A percentile compares a stretch with the other conserved stretches of the same genome.
These are phyloP conservation scores for Rhingia campestris DNA, from an alignment of 2,888 invertebrate species.

Conservation along the genomic window DNA sequence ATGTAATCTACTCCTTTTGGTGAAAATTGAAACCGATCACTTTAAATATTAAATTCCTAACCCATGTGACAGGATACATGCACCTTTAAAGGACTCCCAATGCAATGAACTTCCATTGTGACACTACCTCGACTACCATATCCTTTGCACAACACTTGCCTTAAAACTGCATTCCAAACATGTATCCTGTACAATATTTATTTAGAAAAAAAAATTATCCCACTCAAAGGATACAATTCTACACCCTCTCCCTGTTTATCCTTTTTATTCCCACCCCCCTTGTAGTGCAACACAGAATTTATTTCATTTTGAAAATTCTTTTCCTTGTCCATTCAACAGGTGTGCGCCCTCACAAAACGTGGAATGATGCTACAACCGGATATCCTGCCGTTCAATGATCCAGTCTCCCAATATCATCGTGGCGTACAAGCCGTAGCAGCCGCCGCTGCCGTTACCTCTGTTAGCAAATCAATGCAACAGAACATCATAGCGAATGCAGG, in stretches of 20 bases:
- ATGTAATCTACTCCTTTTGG: background rate
- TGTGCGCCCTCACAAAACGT: slow-evolving; percentile 89
- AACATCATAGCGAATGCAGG: slow-evolving; percentile 83
- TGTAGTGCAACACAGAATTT: slow-evolving; percentile 22
- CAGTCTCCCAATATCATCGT: slow-evolving; percentile 75
- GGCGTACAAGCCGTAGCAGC: slow-evolving; percentile 75
- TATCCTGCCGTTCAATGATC: slow-evolving; percentile 82
- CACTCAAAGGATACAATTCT: slow-evolving; percentile 11
- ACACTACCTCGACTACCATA: background rate
- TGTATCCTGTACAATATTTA: slow-evolving; percentile 35
- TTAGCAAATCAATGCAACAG: slow-evolving; percentile 79
- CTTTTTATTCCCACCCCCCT: background rate
- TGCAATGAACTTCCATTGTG: background rate
- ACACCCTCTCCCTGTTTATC: background rate
- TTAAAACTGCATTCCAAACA: slow-evolving; percentile 28
- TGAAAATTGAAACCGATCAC: background rate
- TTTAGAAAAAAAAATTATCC: slow-evolving; percentile 27
- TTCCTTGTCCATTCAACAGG: slow-evolving; percentile 82
- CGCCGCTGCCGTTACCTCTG: slow-evolving; percentile 72
- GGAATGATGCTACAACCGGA: slow-evolving; percentile 85
- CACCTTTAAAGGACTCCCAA: background rate
- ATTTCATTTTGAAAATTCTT: slow-evolving; percentile 38
- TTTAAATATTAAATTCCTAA: slow-evolving; percentile 10
- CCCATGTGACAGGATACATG: background rate
- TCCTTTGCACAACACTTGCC: background rate